Evolutionary conservation across 2,797 vertebrate species (phyloP), one percentile per base, ranked within the genome.

Genomic region (Sebastes paucispinis): DNA sequence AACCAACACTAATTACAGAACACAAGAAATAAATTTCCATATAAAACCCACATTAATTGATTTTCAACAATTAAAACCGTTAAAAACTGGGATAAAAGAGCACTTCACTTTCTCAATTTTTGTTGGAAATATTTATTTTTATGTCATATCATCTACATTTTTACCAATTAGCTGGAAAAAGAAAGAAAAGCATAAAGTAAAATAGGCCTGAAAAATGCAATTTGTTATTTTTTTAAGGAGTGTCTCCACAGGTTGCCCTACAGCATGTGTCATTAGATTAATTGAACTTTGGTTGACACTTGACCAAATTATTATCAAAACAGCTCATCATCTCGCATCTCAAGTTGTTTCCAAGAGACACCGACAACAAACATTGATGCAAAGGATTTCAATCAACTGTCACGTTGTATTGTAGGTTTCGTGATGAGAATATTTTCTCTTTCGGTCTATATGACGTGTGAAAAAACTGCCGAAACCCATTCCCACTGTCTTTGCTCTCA

Each of bases 401-500:
- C 79, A 69, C 5, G 10, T 34, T 25, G 57, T 36, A 6, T 68
- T 8, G 11, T 50, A 63, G 69, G 76, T 89, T 87, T 92, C 70
- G 20, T 67, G 79, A 83, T 84, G 79, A 85, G 72, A 87, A 71
- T 50, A 59, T 73, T 62, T 82, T 87, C 77, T 91, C 73, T 89
- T 90, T 87, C 73, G 24, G 39, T 83, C 71, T 79, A 67, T 43
- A 22, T 78, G 77, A 91, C 9, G 11, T 85, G 77, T 70, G 75
- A 77, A 91, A 81, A 86, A 86, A 81, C 65, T 50, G 24, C 31
- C n/a, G 0, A 70, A 78, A 71, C 75, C 50, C 82, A 82, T 73
- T 86, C 71, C 80, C 86, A 87, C 87, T 80, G 71, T 86, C 79
- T 85, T 52, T 78, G 70, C 83, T 89, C 72, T 88, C 82, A 88